These are phyloP conservation scores for Champsocephalus gunnari DNA, from an alignment of 2,797 vertebrate species.

Conservation along the genomic window DNA sequence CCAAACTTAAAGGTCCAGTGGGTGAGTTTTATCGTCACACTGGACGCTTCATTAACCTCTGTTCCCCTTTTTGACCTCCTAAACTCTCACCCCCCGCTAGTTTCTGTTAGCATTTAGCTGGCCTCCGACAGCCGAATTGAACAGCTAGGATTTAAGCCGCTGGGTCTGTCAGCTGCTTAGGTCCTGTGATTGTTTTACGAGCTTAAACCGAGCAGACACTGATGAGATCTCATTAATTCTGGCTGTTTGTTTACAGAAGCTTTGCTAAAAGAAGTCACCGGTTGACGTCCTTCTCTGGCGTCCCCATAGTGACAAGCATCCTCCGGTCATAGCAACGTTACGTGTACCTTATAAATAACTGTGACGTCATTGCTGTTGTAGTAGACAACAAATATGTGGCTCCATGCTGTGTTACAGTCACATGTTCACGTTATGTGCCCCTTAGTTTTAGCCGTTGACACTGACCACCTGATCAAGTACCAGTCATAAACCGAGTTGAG, in stretches of 20 bases:
- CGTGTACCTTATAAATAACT: not conserved
- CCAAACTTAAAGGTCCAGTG: conserved; percentile 79
- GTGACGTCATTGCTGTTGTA: not conserved
- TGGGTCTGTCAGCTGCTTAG: conserved; percentile 14
- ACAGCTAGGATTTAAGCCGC: conserved; percentile 37
- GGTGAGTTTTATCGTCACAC: conserved; percentile 65
- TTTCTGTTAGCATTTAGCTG: conserved; percentile 62
- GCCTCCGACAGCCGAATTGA: conserved; percentile 6
- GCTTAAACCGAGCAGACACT: not conserved
- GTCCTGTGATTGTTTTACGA: conserved; percentile 2
- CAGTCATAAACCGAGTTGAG: conserved; percentile 2
- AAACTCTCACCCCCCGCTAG: conserved; percentile 26
- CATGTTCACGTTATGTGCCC: conserved; percentile 38
- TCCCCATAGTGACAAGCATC: conserved; percentile 2
- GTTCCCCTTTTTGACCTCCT: not conserved
- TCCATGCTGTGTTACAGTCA: conserved; percentile 5
- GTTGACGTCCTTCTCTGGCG: not conserved
- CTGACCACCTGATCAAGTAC: conserved; percentile 66
- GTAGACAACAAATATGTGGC: not conserved
- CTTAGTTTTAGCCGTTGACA: conserved; percentile 49
- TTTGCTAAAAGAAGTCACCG: not conserved
- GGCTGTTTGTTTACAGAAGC: not conserved
- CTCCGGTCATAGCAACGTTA: not conserved
- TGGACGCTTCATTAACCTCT: not conserved
- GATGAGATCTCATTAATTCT: no score